phyloP scores from a whole-genome alignment of 2,888 invertebrate species.

The Euplexia lucipara region DNA sequence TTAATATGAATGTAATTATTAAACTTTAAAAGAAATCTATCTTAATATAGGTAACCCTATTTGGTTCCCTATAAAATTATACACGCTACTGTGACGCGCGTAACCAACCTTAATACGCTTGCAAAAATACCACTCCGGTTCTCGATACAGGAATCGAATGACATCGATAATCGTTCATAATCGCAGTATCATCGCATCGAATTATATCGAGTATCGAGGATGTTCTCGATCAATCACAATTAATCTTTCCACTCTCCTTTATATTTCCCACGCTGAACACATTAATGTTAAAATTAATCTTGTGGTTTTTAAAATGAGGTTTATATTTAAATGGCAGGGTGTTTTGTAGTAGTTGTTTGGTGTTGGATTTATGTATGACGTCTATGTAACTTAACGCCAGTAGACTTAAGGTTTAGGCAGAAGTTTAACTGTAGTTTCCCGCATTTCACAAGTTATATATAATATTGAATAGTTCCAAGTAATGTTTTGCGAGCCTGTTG shows the following conservation, averaged over 20 bases:
- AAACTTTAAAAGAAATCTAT: not conserved
- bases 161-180: constrained; percentile 60
- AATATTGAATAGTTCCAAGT: too few relatives aligned
- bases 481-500: too few relatives aligned
- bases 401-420: too few relatives aligned
- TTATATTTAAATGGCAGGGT: constrained; percentile 33
- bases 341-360: constrained; percentile 4
- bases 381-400: too few relatives aligned
- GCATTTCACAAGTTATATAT: too few relatives aligned
- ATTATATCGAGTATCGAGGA: constrained; percentile 71
- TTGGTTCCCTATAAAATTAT: constrained; percentile 2
- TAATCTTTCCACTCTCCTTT: constrained; percentile 53
- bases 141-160: constrained; percentile 51
- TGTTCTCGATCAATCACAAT: constrained; percentile 78
- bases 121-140: constrained; percentile 55
- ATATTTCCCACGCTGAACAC: constrained; percentile 66
- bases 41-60: not conserved
- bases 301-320: constrained; percentile 6
- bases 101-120: constrained; percentile 31
- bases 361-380: constrained; percentile 19
- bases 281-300: constrained; percentile 24
- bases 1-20: too few relatives aligned
- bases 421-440: too few relatives aligned
- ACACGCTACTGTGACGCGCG: constrained; percentile 14
- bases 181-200: constrained; percentile 54